These are phyloP conservation scores for Seriola rivoliana DNA, from an alignment of 2,113 vertebrate species.

Conservation along the genomic window DNA sequence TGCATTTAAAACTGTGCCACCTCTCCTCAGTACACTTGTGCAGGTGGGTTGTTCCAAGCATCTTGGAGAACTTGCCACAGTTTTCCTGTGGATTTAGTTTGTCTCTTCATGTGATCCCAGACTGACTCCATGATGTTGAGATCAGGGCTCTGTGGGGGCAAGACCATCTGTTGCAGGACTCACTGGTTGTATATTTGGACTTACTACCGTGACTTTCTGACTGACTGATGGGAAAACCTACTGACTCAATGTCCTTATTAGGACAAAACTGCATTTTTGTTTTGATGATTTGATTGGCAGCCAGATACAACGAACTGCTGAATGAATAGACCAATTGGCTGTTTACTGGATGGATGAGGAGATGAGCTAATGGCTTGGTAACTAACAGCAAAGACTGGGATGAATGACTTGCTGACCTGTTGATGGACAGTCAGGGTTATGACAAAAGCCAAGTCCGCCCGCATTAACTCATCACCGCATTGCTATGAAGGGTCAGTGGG, in stretches of 20 bases:
- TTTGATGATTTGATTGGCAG: slow-evolving; percentile 2
- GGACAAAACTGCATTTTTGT: background rate
- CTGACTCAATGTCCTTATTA: slow-evolving; percentile 10
- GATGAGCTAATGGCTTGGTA: slow-evolving; percentile 9
- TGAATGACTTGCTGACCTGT: slow-evolving; percentile 38
- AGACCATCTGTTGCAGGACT: background rate
- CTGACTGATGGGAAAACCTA: slow-evolving; percentile 10
- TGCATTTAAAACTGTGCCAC: too few relatives aligned
- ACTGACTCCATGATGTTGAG: background rate
- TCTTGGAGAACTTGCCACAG: background rate
- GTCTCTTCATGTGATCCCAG: background rate
- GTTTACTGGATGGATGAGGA: slow-evolving; percentile 1
- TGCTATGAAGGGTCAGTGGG: slow-evolving; percentile 59
- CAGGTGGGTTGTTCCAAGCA: background rate
- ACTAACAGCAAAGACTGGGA: slow-evolving; percentile 1
- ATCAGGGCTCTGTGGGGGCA: background rate
- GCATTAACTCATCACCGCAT: slow-evolving; percentile 49
- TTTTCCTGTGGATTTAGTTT: background rate
- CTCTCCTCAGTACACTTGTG: too few relatives aligned
- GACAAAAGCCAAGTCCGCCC: slow-evolving; percentile 30
- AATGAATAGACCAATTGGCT: background rate
- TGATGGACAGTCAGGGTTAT: slow-evolving; percentile 25
- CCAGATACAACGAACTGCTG: background rate
- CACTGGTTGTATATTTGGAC: background rate
- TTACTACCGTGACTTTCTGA: too few relatives aligned